Base-by-base conservation (phyloP, 2,888 invertebrate genomes). In the Acheta domesticus region DNA sequence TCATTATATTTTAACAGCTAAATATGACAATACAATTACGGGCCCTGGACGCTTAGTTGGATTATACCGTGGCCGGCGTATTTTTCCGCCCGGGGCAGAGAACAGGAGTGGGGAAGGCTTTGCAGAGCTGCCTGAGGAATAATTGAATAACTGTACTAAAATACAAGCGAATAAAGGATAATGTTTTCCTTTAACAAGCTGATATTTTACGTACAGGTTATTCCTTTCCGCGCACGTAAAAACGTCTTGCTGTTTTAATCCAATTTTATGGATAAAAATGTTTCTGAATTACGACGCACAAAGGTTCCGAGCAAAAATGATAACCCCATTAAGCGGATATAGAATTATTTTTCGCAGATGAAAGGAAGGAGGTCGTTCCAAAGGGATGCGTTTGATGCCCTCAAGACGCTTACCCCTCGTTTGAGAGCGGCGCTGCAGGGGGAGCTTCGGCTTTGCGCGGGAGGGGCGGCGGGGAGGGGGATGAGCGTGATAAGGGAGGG, bases 1-100 rank as follows among this genome's bases (percentile, higher is more conserved):
- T 62, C 62, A 62, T 62, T 62, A 62, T 62, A 62, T 62, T 62
- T 62, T 62, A 62, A 62, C 62, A 62, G 62, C 62, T 62, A 62
- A 62, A 62, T 62, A 62, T 62, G 62, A 62, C n/a, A 62, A 62
- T 62, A 62, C 62, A 62, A 62, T 62, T 62, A 62, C 62, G 62
- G 62, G n/a, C 62, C 62, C 62, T n/a, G 62, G 62, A 62, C 62
- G 62, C 62, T 62, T 62, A 62, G 62, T 62, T 62, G 62, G 62
- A 62, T 62, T 62, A 62, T 19, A 62, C 62, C 62, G 62, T 62
- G 62, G 62, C 62, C 62, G 62, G 62, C 62, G 62, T 62, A 62
- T 62, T 62, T 62, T 62, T 62, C 62, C 62, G 62, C 16, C 16
- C 62, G 62, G n/a, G n/a, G n/a, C 62, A 4, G 62, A 62, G 62